Evolutionary conservation across 2,888 invertebrate species (phyloP).

Genomic region (Hyles lineata): DNA sequence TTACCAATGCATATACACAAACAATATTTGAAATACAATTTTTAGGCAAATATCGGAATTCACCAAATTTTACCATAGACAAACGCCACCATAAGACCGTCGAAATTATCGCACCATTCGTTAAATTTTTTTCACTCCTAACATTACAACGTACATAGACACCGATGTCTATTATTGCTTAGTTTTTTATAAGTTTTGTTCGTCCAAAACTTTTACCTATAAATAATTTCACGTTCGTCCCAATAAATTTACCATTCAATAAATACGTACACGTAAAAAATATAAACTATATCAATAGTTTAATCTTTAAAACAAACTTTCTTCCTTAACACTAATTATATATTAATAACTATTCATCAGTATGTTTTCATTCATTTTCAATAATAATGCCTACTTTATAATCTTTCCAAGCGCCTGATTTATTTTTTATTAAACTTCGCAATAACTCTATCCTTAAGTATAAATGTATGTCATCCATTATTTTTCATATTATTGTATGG

Average conservation of each 20-base stretch:
- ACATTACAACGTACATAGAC: slow-evolving; percentile 83
- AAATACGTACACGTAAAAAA: slow-evolving; percentile 85
- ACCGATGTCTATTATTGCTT: slow-evolving; percentile 82
- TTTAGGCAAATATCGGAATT: slow-evolving; percentile 76
- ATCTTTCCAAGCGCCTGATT: slow-evolving; percentile 83
- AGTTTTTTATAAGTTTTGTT: slow-evolving; percentile 82
- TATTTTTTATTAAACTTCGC: slow-evolving; percentile 62
- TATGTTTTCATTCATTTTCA: slow-evolving; percentile 82
- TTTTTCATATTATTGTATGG: slow-evolving; percentile 68
- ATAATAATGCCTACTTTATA: slow-evolving; percentile 83
- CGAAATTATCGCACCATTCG: slow-evolving; percentile 82
- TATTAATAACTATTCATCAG: slow-evolving; percentile 85
- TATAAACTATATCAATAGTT: slow-evolving; percentile 86
- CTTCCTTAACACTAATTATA: slow-evolving; percentile 78
- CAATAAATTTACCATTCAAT: slow-evolving; percentile 85
- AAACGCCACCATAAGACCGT: slow-evolving; percentile 76
- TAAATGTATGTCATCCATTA: slow-evolving; percentile 66
- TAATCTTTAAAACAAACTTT: slow-evolving; percentile 85
- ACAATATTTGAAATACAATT: slow-evolving; percentile 72
- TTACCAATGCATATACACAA: slow-evolving; percentile 70
- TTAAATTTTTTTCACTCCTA: slow-evolving; percentile 74
- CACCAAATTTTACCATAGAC: slow-evolving; percentile 58
- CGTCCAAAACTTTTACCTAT: slow-evolving; percentile 82
- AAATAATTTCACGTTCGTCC: slow-evolving; percentile 84
- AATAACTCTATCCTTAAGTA: slow-evolving; percentile 75